A percentile compares a stretch with the other conserved stretches of the same genome.
These are phyloP conservation scores for Trichogramma dendrolimi DNA, from an alignment of 2,888 invertebrate genomes.

Conservation along the genomic window DNA sequence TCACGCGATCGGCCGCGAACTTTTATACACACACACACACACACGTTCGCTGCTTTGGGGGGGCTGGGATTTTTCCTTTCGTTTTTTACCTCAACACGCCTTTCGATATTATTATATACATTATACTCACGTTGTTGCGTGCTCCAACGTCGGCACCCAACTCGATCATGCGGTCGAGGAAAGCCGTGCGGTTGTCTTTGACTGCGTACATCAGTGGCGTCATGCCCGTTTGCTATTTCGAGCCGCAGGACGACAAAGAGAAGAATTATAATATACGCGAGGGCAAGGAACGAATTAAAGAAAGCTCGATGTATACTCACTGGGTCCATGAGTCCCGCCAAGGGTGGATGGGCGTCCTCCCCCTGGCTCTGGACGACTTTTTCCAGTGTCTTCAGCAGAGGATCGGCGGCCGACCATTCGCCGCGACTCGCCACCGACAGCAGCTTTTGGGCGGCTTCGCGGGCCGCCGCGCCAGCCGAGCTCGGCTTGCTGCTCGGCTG, in stretches of 20 bases:
- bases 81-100: not conserved
- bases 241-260: not conserved
- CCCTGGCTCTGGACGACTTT: constrained; percentile 66
- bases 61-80: not conserved
- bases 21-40: no score
- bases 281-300: not conserved
- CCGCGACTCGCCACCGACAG: constrained; percentile 76
- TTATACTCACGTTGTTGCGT: constrained; percentile 78
- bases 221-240: constrained; percentile 77
- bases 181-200: constrained; percentile 87
- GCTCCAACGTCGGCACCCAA: constrained; percentile 88
- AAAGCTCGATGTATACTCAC: constrained; percentile 54
- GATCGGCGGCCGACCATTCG: constrained; percentile 89
- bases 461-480: constrained; percentile 74
- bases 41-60: no score
- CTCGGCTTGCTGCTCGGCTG: constrained; percentile 65
- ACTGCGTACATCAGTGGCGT: constrained; percentile 95
- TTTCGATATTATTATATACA: not conserved
- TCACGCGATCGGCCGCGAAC: no score
- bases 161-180: constrained; percentile 88
- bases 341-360: constrained; percentile 73
- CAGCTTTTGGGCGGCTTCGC: constrained; percentile 74
- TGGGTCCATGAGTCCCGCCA: constrained; percentile 76
- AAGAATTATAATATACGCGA: not conserved
- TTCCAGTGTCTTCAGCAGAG: constrained; percentile 79